Evolutionary conservation across 1,140 invertebrate genomes (phyloP).

Genomic region (Neotoxoptera formosana): DNA sequence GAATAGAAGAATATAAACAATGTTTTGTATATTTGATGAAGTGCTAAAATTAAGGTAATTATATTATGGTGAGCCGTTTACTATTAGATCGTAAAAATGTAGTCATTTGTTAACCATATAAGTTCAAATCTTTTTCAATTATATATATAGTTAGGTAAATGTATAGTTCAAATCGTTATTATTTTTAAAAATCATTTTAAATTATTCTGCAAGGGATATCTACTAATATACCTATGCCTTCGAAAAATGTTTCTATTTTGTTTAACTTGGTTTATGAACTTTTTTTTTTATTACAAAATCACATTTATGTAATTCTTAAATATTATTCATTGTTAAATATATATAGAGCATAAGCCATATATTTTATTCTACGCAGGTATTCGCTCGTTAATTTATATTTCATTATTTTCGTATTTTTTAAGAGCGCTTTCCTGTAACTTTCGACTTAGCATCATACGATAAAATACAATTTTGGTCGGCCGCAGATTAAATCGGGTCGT

Average conservation of each 20-base stretch:
- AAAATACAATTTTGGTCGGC: background rate
- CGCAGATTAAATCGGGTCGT: background rate
- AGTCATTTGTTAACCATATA: background rate
- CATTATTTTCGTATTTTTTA: background rate
- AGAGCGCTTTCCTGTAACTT: background rate
- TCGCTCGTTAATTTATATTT: background rate
- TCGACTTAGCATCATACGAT: background rate
- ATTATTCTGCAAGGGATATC: background rate
- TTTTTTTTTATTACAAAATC: background rate
- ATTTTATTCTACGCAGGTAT: background rate
- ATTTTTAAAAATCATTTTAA: no score
- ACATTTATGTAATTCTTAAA: no score
- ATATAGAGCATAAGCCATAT: background rate
- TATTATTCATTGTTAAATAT: no score
- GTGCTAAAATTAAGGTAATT: background rate
- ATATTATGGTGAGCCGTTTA: background rate
- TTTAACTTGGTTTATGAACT: background rate
- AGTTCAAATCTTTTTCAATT: background rate
- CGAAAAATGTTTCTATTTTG: background rate
- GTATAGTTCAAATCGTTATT: background rate
- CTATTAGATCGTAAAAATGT: background rate
- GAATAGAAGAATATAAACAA: background rate
- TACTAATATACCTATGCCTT: no score
- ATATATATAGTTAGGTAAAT: background rate
- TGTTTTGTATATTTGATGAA: background rate